Percentiles rank a stretch among this genome's conserved stretches.
Evolutionary conservation across 2,888 invertebrate species (phyloP).

Genomic region (Zhuqinia jingwanae): DNA sequence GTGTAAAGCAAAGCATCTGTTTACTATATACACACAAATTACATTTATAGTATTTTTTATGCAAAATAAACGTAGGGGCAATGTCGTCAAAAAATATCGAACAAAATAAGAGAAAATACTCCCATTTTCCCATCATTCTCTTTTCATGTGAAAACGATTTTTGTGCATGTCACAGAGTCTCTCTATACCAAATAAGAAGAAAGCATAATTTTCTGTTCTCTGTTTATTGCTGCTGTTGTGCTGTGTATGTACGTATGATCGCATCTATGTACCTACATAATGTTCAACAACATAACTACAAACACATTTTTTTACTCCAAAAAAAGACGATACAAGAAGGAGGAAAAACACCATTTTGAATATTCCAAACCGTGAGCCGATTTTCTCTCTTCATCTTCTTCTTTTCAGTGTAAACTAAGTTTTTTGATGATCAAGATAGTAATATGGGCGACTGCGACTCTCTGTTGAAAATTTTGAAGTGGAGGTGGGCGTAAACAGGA

Average conservation of each 20-base stretch:
- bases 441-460: constrained; percentile 4
- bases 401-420: constrained; percentile 16
- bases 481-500: constrained; percentile 30
- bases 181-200: too few species aligned
- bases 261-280: too few species aligned
- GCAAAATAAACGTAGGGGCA: too few species aligned
- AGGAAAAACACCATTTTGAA: not conserved
- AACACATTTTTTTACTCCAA: not conserved
- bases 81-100: too few species aligned
- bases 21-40: not conserved
- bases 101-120: too few species aligned
- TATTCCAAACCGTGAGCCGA: constrained; percentile 24
- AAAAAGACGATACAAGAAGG: not conserved
- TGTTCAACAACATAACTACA: not conserved
- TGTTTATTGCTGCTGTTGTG: too few species aligned
- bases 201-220: too few species aligned
- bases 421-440: constrained; percentile 15
- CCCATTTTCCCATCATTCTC: too few species aligned
- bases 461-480: constrained; percentile 22
- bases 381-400: too few species aligned
- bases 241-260: not conserved
- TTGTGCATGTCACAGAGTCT: too few species aligned
- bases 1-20: not conserved
- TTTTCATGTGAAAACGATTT: too few species aligned
- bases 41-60: not conserved